phyloP scores from a whole-genome alignment of 2,888 invertebrate species.

The Artemia sinica region DNA sequence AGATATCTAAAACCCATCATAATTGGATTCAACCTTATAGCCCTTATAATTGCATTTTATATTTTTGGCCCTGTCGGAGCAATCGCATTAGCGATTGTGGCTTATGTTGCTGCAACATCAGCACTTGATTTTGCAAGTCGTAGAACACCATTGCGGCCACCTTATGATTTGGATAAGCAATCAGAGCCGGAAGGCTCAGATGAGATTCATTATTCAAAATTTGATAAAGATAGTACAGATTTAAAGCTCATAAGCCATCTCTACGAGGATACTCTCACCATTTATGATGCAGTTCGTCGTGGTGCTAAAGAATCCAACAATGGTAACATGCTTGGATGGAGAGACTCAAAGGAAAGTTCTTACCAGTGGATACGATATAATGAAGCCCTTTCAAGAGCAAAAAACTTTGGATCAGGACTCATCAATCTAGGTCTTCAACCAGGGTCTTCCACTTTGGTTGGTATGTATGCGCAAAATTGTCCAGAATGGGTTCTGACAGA shows the following conservation, averaged over 20 bases:
- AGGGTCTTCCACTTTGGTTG: slow-evolving; percentile 57
- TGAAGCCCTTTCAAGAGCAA: slow-evolving; percentile 68
- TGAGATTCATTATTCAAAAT: slow-evolving; percentile 69
- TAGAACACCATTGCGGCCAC: too few species aligned
- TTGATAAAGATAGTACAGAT: slow-evolving; percentile 72
- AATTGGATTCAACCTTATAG: too few species aligned
- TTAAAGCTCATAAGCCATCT: slow-evolving; percentile 66
- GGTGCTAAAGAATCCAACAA: slow-evolving; percentile 85
- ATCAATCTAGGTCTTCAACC: slow-evolving; percentile 58
- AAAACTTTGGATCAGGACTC: slow-evolving; percentile 79
- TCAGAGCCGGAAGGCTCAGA: slow-evolving; percentile 58
- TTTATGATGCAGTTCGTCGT: slow-evolving; percentile 74
- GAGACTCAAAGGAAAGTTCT: slow-evolving; percentile 63
- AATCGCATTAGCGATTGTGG: too few species aligned
- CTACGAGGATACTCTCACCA: slow-evolving; percentile 67
- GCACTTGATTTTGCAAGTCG: too few species aligned
- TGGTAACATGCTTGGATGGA: slow-evolving; percentile 78
- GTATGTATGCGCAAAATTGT: slow-evolving; percentile 88
- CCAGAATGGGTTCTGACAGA: slow-evolving; percentile 93
- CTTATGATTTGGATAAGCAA: slow-evolving; percentile 66
- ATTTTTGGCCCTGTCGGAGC: too few species aligned
- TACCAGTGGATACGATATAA: slow-evolving; percentile 85
- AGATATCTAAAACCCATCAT: too few species aligned
- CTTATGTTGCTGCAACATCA: too few species aligned
- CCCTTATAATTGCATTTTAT: too few species aligned